phyloP scores from a whole-genome alignment of 2,797 vertebrate genomes.

The Tokudaia muenninki region DNA sequence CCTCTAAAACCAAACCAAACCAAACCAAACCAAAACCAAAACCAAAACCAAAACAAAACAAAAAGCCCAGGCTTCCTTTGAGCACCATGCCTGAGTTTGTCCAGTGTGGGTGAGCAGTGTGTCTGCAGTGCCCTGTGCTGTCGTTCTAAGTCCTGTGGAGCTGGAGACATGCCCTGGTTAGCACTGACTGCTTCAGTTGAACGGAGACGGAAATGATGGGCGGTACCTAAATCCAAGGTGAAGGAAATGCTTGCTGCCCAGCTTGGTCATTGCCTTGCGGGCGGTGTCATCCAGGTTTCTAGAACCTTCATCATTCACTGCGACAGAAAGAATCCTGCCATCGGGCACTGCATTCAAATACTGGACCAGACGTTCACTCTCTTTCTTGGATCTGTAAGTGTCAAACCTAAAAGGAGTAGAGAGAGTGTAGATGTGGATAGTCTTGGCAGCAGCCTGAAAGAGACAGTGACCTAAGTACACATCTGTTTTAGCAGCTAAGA shows the following conservation, averaged over 20 bases:
- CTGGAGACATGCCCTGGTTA: neutral
- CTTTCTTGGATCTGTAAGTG: constrained; percentile 95
- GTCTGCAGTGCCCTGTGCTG: neutral
- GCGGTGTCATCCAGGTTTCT: constrained; percentile 95
- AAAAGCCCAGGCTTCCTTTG: neutral
- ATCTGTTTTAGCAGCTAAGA: neutral
- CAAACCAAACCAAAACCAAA: too few species aligned
- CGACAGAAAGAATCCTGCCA: constrained; percentile 93
- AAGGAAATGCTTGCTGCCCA: constrained; percentile 95
- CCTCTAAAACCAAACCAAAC: neutral
- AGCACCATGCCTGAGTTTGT: neutral
- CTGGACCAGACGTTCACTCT: constrained; percentile 93
- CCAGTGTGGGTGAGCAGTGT: accelerated
- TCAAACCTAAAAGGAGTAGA: constrained; percentile 92
- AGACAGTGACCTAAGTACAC: neutral
- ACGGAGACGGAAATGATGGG: constrained; percentile 58
- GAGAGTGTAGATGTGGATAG: accelerated
- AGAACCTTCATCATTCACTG: constrained; percentile 98
- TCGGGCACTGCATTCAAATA: constrained; percentile 90
- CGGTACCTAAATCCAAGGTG: constrained; percentile 95
- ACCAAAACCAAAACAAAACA: neutral
- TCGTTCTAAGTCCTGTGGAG: neutral
- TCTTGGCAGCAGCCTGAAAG: neutral
- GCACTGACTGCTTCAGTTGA: neutral
- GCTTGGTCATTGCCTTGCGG: constrained; percentile 92